Evolutionary conservation across 2,888 invertebrate species (phyloP).

Genomic region (Eupithecia subumbrata): DNA sequence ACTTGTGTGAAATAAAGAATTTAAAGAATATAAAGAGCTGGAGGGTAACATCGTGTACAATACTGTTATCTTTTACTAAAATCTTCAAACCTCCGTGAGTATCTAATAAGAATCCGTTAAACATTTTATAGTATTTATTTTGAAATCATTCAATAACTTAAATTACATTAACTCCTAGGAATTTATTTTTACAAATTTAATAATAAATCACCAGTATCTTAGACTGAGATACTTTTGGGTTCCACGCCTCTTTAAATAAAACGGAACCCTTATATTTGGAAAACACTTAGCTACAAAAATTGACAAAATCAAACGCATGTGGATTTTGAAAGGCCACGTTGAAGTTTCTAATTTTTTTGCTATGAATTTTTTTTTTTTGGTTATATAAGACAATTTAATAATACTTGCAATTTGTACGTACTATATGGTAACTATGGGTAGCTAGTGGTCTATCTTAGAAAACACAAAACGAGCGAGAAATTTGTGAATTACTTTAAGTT

Average conservation of each 20-base stretch:
- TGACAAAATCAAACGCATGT: neutral
- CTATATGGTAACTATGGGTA: neutral
- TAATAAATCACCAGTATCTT: slow-evolving; percentile 15
- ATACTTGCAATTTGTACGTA: neutral
- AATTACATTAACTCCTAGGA: slow-evolving; percentile 21
- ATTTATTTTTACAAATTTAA: slow-evolving; percentile 25
- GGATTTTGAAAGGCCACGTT: slow-evolving; percentile 6
- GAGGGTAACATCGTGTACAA: too few species aligned
- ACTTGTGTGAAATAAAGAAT: too few species aligned
- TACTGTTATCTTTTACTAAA: too few species aligned
- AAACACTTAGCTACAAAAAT: neutral
- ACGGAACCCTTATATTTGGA: neutral
- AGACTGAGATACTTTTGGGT: slow-evolving; percentile 9
- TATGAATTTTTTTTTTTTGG: neutral
- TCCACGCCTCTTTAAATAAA: neutral
- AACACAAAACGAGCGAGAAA: neutral
- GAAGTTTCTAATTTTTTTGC: neutral
- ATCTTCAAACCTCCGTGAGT: neutral
- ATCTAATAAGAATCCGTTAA: slow-evolving; percentile 8
- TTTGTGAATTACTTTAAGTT: neutral
- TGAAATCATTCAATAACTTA: slow-evolving; percentile 33
- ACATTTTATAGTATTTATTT: slow-evolving; percentile 36
- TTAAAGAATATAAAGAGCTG: too few species aligned
- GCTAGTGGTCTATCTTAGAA: neutral
- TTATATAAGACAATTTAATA: neutral